phyloP scores from a whole-genome alignment of 2,888 invertebrate genomes.

The Macaria notata region DNA sequence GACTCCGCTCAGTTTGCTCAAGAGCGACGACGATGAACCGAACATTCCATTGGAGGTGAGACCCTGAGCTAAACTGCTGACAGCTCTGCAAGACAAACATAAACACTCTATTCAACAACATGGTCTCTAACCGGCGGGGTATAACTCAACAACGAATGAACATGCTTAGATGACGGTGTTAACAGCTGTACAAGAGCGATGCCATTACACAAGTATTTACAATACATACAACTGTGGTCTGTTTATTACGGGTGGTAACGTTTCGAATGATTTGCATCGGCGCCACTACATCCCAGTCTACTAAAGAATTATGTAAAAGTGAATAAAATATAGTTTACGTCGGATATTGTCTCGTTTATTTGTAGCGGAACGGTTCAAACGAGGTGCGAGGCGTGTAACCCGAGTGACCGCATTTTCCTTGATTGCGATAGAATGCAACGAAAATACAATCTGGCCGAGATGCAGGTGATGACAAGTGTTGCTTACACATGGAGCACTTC shows the following conservation, averaged over 20 bases:
- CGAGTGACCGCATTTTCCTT: conserved; percentile 6
- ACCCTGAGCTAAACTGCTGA: conserved; percentile 80
- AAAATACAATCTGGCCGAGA: conserved; percentile 14
- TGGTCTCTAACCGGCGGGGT: conserved; percentile 20
- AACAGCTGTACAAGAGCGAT: conserved; percentile 57
- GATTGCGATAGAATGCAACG: conserved; percentile 8
- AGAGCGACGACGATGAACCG: conserved; percentile 87
- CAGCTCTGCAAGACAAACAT: conserved; percentile 73
- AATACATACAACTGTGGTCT: conserved; percentile 38
- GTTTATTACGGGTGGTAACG: not conserved
- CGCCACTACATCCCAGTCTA: conserved; percentile 2
- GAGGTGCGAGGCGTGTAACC: conserved; percentile 1
- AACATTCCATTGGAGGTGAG: conserved; percentile 88
- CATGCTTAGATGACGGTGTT: conserved; percentile 53
- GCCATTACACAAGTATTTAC: conserved; percentile 55
- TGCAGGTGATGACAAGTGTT: conserved; percentile 7
- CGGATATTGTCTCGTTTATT: not conserved
- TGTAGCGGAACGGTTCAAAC: not conserved
- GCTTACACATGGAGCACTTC: not conserved
- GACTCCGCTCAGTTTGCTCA: conserved; percentile 79
- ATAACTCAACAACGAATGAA: conserved; percentile 38
- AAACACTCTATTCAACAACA: conserved; percentile 47
- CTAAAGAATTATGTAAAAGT: not conserved
- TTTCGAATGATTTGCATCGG: conserved; percentile 5
- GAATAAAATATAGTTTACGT: not conserved